Conservation (phyloP, 2,888 invertebrate genomes). For the Nemoura dubitans region DNA sequence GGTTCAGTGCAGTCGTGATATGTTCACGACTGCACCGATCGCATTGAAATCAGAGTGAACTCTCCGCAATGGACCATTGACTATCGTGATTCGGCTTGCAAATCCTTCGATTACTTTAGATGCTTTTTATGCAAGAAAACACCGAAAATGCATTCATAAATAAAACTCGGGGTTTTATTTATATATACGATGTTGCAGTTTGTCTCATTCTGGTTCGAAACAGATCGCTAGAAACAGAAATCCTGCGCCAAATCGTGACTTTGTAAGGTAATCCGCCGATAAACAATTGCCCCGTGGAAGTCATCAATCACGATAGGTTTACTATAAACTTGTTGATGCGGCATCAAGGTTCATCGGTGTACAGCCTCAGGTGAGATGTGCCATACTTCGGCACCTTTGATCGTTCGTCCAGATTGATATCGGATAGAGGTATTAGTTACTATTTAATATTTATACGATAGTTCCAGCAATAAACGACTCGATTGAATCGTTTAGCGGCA, state of each 20-base stretch:
- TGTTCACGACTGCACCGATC: neutral
- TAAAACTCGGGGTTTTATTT: neutral
- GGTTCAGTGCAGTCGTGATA: neutral
- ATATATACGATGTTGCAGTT: neutral
- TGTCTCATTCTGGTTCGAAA: neutral
- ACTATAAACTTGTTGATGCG: neutral
- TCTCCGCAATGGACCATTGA: neutral
- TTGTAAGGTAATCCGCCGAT: neutral
- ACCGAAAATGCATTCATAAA: neutral
- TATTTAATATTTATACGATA: constrained; percentile 5
- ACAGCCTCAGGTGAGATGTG: neutral
- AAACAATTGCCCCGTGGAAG: neutral
- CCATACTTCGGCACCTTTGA: neutral
- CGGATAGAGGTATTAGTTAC: constrained; percentile 7
- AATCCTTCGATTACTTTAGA: neutral
- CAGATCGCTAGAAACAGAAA: neutral
- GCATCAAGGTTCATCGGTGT: neutral
- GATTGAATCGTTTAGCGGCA: neutral
- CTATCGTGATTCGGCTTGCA: neutral
- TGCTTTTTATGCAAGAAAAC: neutral
- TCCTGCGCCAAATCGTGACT: neutral
- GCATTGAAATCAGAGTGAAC: neutral
- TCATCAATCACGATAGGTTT: constrained; percentile 7
- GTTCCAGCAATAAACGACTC: neutral
- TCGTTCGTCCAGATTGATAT: neutral